Conservation (phyloP, 2,797 vertebrate species). For the Lepilemur ruficaudatus region DNA sequence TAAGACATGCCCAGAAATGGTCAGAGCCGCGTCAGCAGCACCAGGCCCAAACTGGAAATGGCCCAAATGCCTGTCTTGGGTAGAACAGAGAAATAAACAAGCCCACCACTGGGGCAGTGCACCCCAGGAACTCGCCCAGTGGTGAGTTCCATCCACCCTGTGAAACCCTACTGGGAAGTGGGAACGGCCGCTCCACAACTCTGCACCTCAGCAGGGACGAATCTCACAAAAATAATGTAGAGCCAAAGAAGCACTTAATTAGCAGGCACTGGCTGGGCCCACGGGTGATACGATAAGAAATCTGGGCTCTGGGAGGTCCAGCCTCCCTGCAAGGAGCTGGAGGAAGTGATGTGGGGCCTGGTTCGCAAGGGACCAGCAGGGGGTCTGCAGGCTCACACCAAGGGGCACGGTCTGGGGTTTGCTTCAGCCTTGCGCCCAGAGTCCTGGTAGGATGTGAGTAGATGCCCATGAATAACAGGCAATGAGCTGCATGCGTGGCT, state of each 20-base stretch:
- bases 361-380: accelerated
- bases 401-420: neutral
- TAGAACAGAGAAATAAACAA: neutral
- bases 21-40: accelerated
- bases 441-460: accelerated
- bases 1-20: accelerated
- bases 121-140: neutral
- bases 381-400: accelerated
- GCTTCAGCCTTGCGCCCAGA: accelerated
- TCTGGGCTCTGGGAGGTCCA: accelerated
- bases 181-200: accelerated
- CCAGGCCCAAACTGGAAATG: neutral
- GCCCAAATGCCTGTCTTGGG: accelerated
- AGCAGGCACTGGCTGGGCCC: neutral
- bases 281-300: neutral
- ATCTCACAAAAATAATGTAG: accelerated
- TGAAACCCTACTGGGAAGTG: accelerated
- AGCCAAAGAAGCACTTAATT: neutral
- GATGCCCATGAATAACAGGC: neutral
- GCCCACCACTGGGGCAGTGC: neutral
- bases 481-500: accelerated
- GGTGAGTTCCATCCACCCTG: neutral
- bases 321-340: accelerated
- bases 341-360: neutral
- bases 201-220: accelerated